Evolutionary conservation across 2,888 invertebrate species (phyloP), one percentile per base, ranked within the genome.

Genomic region (Leptinotarsa haldemani): DNA sequence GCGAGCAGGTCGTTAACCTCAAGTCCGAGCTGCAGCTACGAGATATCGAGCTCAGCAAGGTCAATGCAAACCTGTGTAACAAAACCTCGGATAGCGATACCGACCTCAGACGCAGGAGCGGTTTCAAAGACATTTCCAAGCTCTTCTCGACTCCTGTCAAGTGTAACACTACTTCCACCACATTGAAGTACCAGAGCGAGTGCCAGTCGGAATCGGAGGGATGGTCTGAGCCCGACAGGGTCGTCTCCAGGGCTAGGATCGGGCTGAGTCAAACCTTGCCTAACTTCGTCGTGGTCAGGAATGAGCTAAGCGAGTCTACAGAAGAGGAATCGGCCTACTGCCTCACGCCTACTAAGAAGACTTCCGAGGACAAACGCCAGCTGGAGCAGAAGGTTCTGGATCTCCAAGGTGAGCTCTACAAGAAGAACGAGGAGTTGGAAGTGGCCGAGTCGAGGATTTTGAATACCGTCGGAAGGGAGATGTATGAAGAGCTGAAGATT

Each of bases 171-270:
- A 80, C 82, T 18, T 80, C 83, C 0, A 83, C 83, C 13, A 82
- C 81, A 2, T 74, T 84, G 15, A 86, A 84, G 76, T 81, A 79
- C 47, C 77, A 81, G 69, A 83, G 81, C 52, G 85, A 85, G 16
- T 83, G 82, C 70, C 88, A 88, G 7, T 90, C 92, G 2, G 96
- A 96, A 84, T 95, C 95, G 0, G 96, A 96, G 84, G 92, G 94
- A 48, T 96, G 95, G 93, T 95, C 95, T 0, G 96, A 96, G 84
- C 95, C 96, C 0, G 96, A 96, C 84, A 90, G 95, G 64, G 92
- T 91, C 74, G 95, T 96, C 2, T 95, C 95, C 0, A 87, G 93
- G 75, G 95, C 94, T 0, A 90, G 96, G 77, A 95, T 96, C 30
- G 95, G 95, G 0, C 83, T 93, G 3, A 90, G 90, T 67, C 88